These are phyloP conservation scores for Eulemur rubriventer DNA, from an alignment of 2,797 vertebrate genomes.

Conservation along the genomic window DNA sequence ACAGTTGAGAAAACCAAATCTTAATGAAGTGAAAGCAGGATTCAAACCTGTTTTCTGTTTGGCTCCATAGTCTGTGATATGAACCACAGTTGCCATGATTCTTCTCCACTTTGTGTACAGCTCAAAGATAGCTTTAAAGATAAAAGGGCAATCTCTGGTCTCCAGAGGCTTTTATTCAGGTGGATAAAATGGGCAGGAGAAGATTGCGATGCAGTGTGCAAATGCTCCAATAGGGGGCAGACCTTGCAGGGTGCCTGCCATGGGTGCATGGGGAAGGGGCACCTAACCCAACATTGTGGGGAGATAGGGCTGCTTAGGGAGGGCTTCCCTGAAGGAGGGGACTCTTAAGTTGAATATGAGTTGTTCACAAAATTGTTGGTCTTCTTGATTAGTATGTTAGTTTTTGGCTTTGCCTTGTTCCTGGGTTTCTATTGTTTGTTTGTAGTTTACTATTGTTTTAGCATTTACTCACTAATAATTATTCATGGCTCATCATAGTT, in stretches of 20 bases:
- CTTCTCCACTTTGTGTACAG: neutral
- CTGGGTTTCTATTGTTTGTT: neutral
- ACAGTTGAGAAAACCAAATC: neutral
- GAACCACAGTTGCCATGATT: neutral
- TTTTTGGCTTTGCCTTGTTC: neutral
- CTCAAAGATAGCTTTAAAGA: neutral
- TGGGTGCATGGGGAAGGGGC: neutral
- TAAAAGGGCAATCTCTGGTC: neutral
- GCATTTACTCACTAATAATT: neutral
- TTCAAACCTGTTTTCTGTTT: neutral
- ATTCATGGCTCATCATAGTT: neutral
- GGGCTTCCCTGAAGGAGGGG: neutral
- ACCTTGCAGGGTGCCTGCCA: neutral
- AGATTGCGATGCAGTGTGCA: neutral
- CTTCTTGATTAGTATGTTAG: neutral
- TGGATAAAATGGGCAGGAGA: neutral
- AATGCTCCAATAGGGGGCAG: neutral
- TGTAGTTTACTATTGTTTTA: neutral
- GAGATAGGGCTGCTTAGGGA: neutral
- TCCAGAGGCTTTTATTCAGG: neutral
- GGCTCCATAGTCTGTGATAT: neutral
- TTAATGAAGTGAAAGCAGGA: neutral
- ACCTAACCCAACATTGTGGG: fast-evolving
- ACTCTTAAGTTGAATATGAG: neutral
- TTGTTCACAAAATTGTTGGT: neutral